Base-by-base conservation (phyloP, 2,113 vertebrate genomes). In the Prolemur simus region DNA sequence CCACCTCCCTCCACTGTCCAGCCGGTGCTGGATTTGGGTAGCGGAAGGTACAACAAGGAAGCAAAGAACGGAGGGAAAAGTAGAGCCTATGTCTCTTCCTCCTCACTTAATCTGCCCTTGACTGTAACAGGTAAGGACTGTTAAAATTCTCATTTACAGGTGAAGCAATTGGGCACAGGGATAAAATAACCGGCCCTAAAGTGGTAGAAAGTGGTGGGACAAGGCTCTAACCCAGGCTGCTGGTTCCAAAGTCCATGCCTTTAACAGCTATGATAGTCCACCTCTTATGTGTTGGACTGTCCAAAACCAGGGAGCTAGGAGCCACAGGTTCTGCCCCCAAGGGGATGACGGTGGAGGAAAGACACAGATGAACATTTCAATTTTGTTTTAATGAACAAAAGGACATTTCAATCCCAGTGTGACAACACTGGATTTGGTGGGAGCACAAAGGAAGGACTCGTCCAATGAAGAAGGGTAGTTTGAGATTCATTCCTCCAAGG, bases 401-500 rank as follows among this genome's bases (percentile, higher is more conserved):
- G 56, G 5, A 12, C 42, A 68, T 12, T 52, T 49, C 7, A 32
- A 32, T 20, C 23, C 5, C 69, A 37, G 6, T 3, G 17, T 12
- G 68, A 15, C 5, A 82, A 56, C 7, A 27, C 27, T 34, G 0
- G 32, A 27, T 39, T 84, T 29, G 73, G n/a, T 1, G 5, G 37
- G 5, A 66, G 64, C 80, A 49, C 27, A 68, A 37, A 81, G 23
- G 15, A 29, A 18, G 37, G 2, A 5, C 45, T 58, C 0, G 0
- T 32, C 7, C 13, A 32, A 17, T 3, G 8, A 54, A 73, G 6
- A 1, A 8, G 17, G 10, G 4, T 8, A 69, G 21, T 9, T 3
- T 27, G 23, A 32, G 54, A 56, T n/a, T 78, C 71, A 18, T 17
- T 83, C 54, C 37, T 74, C 34, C 27, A 20, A 20, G 68, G 47